phyloP scores from a whole-genome alignment of 2,113 vertebrate species.

The Pluvialis apricaria region DNA sequence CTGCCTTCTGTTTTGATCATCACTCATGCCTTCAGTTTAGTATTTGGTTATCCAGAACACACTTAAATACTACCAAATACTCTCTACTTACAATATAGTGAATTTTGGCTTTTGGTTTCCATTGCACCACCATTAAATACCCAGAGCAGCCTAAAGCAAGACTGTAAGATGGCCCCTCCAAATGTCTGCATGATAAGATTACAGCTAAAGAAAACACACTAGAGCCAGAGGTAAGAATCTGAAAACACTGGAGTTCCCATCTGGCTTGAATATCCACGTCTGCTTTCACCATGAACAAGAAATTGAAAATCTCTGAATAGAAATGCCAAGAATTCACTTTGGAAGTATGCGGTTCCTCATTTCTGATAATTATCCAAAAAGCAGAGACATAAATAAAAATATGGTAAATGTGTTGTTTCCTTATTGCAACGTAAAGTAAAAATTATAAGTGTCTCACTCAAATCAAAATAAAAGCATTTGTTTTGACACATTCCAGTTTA shows the following conservation, averaged over 20 bases:
- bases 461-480: constrained; percentile 39
- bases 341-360: not conserved
- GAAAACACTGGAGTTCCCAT: not conserved
- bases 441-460: not conserved
- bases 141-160: not conserved
- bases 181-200: not conserved
- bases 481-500: constrained; percentile 49
- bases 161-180: not conserved
- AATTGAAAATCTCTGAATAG: not conserved
- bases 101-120: not conserved
- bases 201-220: not conserved
- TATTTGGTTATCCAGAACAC: not conserved
- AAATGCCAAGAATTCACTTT: not conserved
- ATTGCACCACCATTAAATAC: not conserved
- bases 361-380: constrained; percentile 25
- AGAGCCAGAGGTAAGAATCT: not conserved
- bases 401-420: not conserved
- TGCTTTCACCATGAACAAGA: not conserved
- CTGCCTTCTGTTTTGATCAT: not conserved
- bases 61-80: not conserved
- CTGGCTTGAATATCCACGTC: not conserved
- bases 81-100: not conserved
- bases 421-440: not conserved
- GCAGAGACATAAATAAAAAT: constrained; percentile 14
- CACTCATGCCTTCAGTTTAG: not conserved